Conservation (phyloP, 1,140 invertebrate genomes). For the Mya arenaria region DNA sequence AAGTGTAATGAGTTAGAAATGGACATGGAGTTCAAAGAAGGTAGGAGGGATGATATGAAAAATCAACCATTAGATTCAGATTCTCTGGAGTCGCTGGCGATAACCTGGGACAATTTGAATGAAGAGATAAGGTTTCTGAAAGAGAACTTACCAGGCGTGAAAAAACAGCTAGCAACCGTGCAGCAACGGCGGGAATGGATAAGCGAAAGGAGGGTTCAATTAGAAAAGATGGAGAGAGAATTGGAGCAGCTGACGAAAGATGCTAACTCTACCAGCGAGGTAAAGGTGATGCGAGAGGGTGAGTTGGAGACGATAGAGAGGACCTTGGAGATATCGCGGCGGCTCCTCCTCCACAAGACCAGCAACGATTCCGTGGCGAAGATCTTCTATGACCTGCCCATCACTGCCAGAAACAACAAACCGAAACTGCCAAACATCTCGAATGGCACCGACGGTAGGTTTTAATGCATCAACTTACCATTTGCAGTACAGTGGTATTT, state of each 20-base stretch:
- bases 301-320: slow-evolving; percentile 61
- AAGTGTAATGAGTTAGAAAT: slow-evolving; percentile 64
- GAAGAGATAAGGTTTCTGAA: slow-evolving; percentile 64
- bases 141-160: slow-evolving; percentile 54
- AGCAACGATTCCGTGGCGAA: slow-evolving; percentile 68
- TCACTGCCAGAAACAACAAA: slow-evolving; percentile 59
- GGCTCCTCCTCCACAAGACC: slow-evolving; percentile 65
- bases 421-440: slow-evolving; percentile 32
- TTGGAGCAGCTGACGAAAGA: slow-evolving; percentile 48
- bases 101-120: slow-evolving; percentile 62
- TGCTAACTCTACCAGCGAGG: slow-evolving; percentile 40
- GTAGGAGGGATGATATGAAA: slow-evolving; percentile 57
- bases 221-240: slow-evolving; percentile 54
- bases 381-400: slow-evolving; percentile 66
- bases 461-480: too few relatives aligned
- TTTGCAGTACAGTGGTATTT: too few relatives aligned
- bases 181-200: slow-evolving; percentile 65
- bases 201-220: slow-evolving; percentile 39
- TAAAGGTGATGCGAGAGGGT: slow-evolving; percentile 47
- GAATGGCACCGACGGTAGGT: slow-evolving; percentile 55
- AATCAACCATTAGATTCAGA: slow-evolving; percentile 47
- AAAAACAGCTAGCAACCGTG: slow-evolving; percentile 57
- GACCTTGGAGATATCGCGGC: slow-evolving; percentile 60
- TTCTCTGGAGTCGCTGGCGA: slow-evolving; percentile 43
- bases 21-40: slow-evolving; percentile 69